phyloP scores from a whole-genome alignment of 2,888 invertebrate species.

The Xanthostigma xanthostigma region DNA sequence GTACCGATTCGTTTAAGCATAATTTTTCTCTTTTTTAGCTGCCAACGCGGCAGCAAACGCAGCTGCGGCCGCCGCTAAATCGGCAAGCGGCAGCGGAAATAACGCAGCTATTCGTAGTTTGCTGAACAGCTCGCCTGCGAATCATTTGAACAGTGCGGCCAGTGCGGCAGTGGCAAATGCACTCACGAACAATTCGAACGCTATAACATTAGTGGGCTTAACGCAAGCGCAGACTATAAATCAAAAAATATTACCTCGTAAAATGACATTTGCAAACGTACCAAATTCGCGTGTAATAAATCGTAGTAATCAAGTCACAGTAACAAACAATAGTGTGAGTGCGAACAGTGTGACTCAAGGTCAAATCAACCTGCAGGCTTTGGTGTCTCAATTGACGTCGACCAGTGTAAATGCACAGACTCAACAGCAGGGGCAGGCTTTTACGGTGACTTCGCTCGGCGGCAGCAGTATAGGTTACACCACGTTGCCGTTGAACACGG shows the following conservation, averaged over 20 bases:
- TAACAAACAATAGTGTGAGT: constrained; percentile 24
- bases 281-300: constrained; percentile 27
- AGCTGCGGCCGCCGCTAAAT: constrained; percentile 19
- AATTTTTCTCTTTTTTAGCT: constrained; percentile 19
- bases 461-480: constrained; percentile 23
- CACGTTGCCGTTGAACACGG: constrained; percentile 22
- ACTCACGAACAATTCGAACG: constrained; percentile 23
- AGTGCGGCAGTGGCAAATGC: constrained; percentile 38
- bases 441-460: constrained; percentile 25
- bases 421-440: constrained; percentile 23
- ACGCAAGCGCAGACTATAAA: constrained; percentile 21
- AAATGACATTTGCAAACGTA: constrained; percentile 40
- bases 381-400: constrained; percentile 29
- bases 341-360: constrained; percentile 17
- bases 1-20: no score
- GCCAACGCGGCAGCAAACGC: constrained; percentile 21
- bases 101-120: constrained; percentile 66
- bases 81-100: constrained; percentile 32
- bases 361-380: constrained; percentile 30
- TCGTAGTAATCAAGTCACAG: constrained; percentile 28
- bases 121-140: constrained; percentile 63
- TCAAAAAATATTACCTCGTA: constrained; percentile 34
- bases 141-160: constrained; percentile 36
- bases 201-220: constrained; percentile 23
- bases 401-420: constrained; percentile 22